Evolutionary conservation across 2,888 invertebrate genomes (phyloP), one percentile per base, ranked within the genome.

Genomic region (Ophioninae sp.): DNA sequence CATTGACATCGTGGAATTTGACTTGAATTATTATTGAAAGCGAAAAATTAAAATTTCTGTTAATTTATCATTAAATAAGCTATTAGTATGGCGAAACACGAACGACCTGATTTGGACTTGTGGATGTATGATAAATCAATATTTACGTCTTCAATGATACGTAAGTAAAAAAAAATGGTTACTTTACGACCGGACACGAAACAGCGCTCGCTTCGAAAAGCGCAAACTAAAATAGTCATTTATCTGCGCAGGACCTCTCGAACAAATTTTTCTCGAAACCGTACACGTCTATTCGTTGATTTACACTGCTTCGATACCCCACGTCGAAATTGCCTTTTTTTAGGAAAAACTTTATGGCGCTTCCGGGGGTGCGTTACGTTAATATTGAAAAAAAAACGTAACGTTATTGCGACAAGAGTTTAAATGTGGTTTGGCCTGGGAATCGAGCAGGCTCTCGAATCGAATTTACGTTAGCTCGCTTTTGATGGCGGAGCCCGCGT

Each of bases 371-470:
- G 51, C 17, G 51, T 51, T 51, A 23, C 10, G 71, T 37, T 3
- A 13, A 73, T 63, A 58, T 51, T 13, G 68, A 59, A 76, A 80
- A 80, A 78, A 41, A 72, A 84, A 80, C 73, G 63, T 10, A 22
- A 30, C 41, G 74, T 17, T 44, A 30, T 65, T 65, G 44, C 44
- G 17, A 73, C 81, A 61, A 58, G 76, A 73, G 68, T 86, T 89
- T 85, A 87, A 89, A 88, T 86, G 82, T 86, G 84, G 81, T 85
- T 86, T 81, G 75, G 63, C 84, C 85, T 86, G 88, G 87, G 88
- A 88, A 87, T 87, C 80, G 84, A 78, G 69, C 88, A 87, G 84
- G 63, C 88, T 89, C 89, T 83, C n/a, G 64, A 86, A 88, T 68
- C 72, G 72, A 5, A 22, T 22, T 63, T 69, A 41, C 20, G 61